A percentile compares a stretch with the other conserved stretches of the same genome.
phyloP scores from a whole-genome alignment of 2,888 invertebrate species.

The Drosophila macrospina region DNA sequence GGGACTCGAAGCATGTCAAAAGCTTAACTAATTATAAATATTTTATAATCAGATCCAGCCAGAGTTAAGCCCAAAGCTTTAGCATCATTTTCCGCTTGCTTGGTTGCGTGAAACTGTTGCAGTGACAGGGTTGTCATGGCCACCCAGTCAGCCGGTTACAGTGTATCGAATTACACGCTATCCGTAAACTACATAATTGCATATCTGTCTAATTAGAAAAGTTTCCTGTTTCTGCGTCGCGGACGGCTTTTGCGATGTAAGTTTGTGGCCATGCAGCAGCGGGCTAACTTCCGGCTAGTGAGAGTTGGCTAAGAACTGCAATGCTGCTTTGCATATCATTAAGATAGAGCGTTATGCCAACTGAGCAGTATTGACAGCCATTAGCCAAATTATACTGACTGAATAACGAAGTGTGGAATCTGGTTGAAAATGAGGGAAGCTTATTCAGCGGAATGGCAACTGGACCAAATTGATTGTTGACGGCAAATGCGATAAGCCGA shows the following conservation, averaged over 20 bases:
- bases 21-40: conserved; percentile 63
- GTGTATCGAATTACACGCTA: conserved; percentile 72
- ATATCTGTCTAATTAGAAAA: conserved; percentile 82
- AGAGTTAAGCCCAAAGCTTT: conserved; percentile 13
- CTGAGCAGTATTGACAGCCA: conserved; percentile 23
- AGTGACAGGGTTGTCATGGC: conserved; percentile 40
- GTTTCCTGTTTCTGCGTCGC: conserved; percentile 64
- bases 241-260: conserved; percentile 15
- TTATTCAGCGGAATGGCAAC: conserved; percentile 22
- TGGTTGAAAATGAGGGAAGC: conserved; percentile 1
- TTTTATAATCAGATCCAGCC: conserved; percentile 50
- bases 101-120: conserved; percentile 35
- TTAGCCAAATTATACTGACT: conserved; percentile 45
- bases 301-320: neutral
- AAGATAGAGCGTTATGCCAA: conserved; percentile 33
- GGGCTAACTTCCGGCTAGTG: neutral
- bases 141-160: conserved; percentile 27
- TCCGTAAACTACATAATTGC: conserved; percentile 83
- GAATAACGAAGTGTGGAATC: conserved; percentile 19
- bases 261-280: conserved; percentile 1
- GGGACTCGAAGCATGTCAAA: conserved; percentile 38
- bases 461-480: conserved; percentile 43
- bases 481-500: conserved; percentile 69
- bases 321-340: conserved; percentile 47
- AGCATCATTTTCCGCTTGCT: conserved; percentile 45